These are phyloP conservation scores for Neuroterus valhalla DNA, from an alignment of 1,140 invertebrate species.

Conservation along the genomic window DNA sequence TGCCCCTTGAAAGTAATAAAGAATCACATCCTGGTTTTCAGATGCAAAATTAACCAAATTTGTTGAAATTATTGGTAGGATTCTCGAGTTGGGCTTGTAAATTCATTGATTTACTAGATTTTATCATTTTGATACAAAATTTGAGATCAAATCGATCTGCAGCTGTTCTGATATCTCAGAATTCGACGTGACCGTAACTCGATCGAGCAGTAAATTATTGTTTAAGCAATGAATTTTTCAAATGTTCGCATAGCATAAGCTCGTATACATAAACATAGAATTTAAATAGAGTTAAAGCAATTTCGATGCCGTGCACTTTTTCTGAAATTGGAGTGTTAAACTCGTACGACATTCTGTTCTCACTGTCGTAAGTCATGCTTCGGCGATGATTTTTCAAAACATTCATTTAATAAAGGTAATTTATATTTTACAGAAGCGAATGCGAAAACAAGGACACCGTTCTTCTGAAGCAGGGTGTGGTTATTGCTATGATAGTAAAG, in stretches of 20 bases:
- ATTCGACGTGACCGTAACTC: too few relatives aligned
- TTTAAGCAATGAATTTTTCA: neutral
- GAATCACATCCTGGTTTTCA: too few relatives aligned
- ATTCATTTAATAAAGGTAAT: neutral
- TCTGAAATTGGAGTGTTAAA: neutral
- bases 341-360: neutral
- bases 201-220: neutral
- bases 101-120: too few relatives aligned
- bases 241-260: neutral
- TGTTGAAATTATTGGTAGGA: too few relatives aligned
- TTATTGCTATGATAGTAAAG: neutral
- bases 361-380: neutral
- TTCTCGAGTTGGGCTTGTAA: too few relatives aligned
- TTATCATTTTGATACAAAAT: too few relatives aligned
- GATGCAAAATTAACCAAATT: too few relatives aligned
- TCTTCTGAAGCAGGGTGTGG: neutral
- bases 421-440: neutral
- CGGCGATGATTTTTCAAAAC: neutral
- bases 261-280: constrained; percentile 11
- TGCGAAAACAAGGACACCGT: constrained; percentile 5
- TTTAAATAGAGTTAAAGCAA: neutral
- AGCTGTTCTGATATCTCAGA: too few relatives aligned
- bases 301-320: constrained; percentile 5
- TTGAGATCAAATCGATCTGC: too few relatives aligned
- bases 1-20: too few relatives aligned